Evolutionary conservation across 1,140 invertebrate species (phyloP).

Genomic region (Drosophila lacteicornis): DNA sequence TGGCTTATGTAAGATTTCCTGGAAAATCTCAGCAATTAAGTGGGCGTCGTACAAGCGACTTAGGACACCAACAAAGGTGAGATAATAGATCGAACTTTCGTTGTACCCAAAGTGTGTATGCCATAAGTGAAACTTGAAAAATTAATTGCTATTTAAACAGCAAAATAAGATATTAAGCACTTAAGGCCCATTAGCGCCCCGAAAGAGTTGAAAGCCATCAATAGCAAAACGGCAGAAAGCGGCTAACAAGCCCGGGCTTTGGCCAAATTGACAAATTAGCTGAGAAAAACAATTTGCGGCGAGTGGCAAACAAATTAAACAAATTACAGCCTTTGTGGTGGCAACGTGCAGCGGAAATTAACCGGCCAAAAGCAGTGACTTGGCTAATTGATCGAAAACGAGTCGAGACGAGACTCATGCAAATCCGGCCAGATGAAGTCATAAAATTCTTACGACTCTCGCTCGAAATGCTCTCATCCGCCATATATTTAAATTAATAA

Average conservation of each 20-base stretch:
- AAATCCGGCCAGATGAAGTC: constrained; percentile 73
- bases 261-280: constrained; percentile 74
- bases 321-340: constrained; percentile 62
- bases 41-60: constrained; percentile 52
- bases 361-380: constrained; percentile 29
- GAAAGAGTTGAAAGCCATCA: constrained; percentile 31
- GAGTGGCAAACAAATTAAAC: constrained; percentile 70
- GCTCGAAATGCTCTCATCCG: constrained; percentile 10
- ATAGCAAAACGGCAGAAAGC: constrained; percentile 27
- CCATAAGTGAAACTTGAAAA: constrained; percentile 24
- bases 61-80: constrained; percentile 63
- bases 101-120: constrained; percentile 1
- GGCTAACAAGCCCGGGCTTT: constrained; percentile 59
- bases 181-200: constrained; percentile 60
- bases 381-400: constrained; percentile 65
- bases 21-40: constrained; percentile 60
- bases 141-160: constrained; percentile 46
- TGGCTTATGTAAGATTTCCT: constrained; percentile 64
- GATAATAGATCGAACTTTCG: constrained; percentile 31
- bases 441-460: constrained; percentile 77
- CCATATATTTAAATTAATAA: constrained; percentile 50
- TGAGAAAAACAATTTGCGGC: constrained; percentile 67
- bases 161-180: constrained; percentile 76
- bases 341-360: constrained; percentile 41
- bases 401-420: constrained; percentile 40